These are phyloP conservation scores for Lamellibrachia luymesi DNA, from an alignment of 1,140 invertebrate species.

Conservation along the genomic window DNA sequence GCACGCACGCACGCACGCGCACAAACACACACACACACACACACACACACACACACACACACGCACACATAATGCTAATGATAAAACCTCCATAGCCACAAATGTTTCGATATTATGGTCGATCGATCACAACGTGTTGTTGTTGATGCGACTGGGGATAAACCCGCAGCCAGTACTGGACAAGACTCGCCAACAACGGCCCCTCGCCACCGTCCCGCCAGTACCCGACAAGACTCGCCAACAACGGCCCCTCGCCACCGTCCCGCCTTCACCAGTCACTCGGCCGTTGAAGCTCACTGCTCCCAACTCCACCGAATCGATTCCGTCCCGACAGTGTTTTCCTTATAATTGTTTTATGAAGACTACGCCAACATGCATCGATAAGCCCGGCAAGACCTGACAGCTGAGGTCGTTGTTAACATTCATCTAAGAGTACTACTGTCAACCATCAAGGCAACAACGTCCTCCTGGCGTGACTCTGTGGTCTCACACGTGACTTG, in stretches of 20 bases:
- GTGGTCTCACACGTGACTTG: neutral
- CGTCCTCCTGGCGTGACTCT: no score
- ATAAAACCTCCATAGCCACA: neutral
- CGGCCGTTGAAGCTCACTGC: no score
- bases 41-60: constrained; percentile 24
- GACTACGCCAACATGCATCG: neutral
- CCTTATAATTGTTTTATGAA: constrained; percentile 1
- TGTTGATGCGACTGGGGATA: neutral
- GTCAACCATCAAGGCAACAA: neutral
- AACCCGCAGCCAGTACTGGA: neutral
- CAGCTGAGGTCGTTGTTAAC: neutral
- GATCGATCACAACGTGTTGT: neutral
- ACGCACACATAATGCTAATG: neutral
- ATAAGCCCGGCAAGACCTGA: neutral
- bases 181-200: neutral
- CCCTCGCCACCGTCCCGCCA: neutral
- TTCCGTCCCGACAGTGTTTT: neutral
- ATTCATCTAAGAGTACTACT: neutral
- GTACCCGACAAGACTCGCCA: neutral
- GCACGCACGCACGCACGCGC: constrained; percentile 23
- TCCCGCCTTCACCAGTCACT: no score
- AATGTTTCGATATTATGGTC: neutral
- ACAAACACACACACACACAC: constrained; percentile 24
- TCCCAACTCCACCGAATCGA: neutral
- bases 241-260: neutral